Evolutionary conservation across 2,797 vertebrate genomes (phyloP), one percentile per base, ranked within the genome.

Genomic region (Thunnus albacares): DNA sequence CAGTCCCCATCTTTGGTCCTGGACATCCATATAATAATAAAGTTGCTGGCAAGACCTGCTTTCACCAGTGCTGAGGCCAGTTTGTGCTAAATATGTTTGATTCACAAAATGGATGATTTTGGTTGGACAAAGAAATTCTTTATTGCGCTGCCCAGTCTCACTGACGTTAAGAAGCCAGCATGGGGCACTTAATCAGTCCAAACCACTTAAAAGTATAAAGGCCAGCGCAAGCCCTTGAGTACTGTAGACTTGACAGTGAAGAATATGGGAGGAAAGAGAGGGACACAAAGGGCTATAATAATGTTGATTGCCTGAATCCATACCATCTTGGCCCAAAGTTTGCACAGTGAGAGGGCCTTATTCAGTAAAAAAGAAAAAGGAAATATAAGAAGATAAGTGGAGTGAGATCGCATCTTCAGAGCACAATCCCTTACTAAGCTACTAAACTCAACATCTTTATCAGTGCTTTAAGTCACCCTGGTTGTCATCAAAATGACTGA

Each of bases 161-260:
- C 71, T 82, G 88, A 89, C 30, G 62, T 69, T 76, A 79, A 83
- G 74, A 81, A 72, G 69, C 67, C 81, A 79, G 82, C 61, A 71
- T 76, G 74, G 73, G 78, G 76, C 82, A 84, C 81, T 86, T 82
- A 89, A 91, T 87, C 80, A 90, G 82, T 87, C 87, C 82, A 83
- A 84, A 90, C 73, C 87, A 90, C 88, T 90, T 87, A 82, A 87
- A 90, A 89, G 81, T 81, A 89, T 82, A 89, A 91, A 89, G 83
- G 80, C 81, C 84, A 85, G 80, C n/a, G 59, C 47, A 12, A 76
- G 60, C 84, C 85, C 73, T 66, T 67, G 85, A 89, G 89, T 81
- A 66, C 68, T 83, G 77, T 57, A 59, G 84, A 90, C 74, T 66
- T 88, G 87, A 90, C 80, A 90, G 69, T 87, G 82, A 90, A 89